phyloP scores from a whole-genome alignment of 2,113 vertebrate genomes.

The Suricata suricatta region DNA sequence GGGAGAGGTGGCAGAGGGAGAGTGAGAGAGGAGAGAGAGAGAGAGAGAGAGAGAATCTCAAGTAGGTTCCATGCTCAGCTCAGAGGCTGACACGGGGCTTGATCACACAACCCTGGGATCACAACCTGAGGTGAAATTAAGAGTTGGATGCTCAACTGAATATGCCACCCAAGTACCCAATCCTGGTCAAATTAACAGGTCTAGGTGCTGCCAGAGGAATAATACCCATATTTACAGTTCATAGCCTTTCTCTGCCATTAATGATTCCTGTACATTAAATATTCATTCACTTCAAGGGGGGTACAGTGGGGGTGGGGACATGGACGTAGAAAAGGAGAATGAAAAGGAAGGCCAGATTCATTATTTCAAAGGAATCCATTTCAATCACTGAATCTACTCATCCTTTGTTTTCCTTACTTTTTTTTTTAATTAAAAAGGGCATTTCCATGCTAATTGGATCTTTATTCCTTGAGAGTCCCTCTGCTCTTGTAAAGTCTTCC shows the following conservation, averaged over 20 bases:
- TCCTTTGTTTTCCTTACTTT: not conserved
- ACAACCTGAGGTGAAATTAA: too few relatives aligned
- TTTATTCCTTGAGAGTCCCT: conserved; percentile 71
- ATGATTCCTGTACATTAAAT: not conserved
- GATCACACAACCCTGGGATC: too few relatives aligned
- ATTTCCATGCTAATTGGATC: conserved; percentile 76
- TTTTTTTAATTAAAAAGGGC: conserved; percentile 64
- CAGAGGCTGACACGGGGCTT: too few relatives aligned
- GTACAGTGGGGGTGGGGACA: rapidly evolving
- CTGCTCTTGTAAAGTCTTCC: conserved; percentile 70
- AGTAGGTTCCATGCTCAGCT: too few relatives aligned
- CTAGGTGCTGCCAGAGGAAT: not conserved
- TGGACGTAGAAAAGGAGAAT: not conserved
- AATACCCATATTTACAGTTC: not conserved
- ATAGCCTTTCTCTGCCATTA: not conserved
- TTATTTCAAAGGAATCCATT: conserved; percentile 42
- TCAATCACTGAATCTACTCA: not conserved
- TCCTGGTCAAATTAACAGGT: not conserved
- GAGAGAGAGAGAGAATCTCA: too few relatives aligned
- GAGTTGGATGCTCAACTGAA: too few relatives aligned
- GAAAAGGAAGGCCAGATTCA: not conserved
- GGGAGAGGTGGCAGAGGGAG: too few relatives aligned
- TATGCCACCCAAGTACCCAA: too few relatives aligned
- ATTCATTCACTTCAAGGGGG: not conserved
- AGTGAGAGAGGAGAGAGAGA: too few relatives aligned